Evolutionary conservation across 2,797 vertebrate species (phyloP), one percentile per base, ranked within the genome.

Genomic region (Dendrocincla fuliginosa): DNA sequence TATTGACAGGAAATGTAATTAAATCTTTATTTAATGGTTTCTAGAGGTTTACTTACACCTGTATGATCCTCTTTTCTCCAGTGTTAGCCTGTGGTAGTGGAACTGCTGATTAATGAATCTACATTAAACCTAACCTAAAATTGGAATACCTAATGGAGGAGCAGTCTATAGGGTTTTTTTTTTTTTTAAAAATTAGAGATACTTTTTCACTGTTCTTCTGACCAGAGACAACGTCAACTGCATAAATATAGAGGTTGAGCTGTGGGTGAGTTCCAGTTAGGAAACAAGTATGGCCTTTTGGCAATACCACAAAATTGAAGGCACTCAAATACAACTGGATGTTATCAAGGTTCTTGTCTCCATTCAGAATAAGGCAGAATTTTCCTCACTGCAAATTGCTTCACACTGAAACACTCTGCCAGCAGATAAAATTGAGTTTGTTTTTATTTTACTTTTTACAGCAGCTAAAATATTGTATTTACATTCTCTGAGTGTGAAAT

Each of bases 381-480:
- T 95, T 95, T 97, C 74, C 89, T 87, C 82, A 46, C 81, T 97
- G 93, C 81, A 97, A 82, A 97, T 96, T 96, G 71, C 87, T 95
- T 97, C 84, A 81, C 87, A 76, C 86, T 96, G 90, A 86, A 3
- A 95, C 50, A 77, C 39, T 20, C 57, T 95, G 93, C 91, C 96
- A 97, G 76, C 78, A 87, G 84, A 90, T 83, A 89, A 96, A 97
- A 95, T 69, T 95, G 86, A 82, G 88, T 76, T 90, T 93, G 93
- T 94, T 92, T 95, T 94, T 94, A 93, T 94, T 95, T 85, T 27
- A 27, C 49, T 76, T 91, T 24, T 16, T 24, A 24, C 81, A 67
- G 74, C 87, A 90, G 69, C 67, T 76, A 47, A 95, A 97, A 86
- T 89, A 96, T 92, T 95, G 83, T 97, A 97, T 98, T 97, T 97